Evolutionary conservation across 2,888 invertebrate species (phyloP).

Genomic region (Uropetala carovei): DNA sequence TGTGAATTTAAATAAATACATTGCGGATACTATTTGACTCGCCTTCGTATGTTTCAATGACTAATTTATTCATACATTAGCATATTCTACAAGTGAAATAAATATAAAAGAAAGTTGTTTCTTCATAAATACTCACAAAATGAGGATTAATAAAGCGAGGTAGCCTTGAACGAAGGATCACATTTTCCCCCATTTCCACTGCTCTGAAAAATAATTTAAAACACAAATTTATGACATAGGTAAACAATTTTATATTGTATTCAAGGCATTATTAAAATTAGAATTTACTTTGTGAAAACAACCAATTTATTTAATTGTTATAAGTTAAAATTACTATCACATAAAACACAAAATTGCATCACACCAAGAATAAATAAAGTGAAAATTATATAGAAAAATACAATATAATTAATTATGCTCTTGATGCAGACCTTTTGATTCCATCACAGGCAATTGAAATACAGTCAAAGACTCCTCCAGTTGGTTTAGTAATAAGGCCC

Average conservation of each 20-base stretch:
- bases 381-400: too few species aligned
- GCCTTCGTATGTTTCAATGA: too few species aligned
- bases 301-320: neutral
- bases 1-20: too few species aligned
- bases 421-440: constrained; percentile 76
- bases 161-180: constrained; percentile 81
- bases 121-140: constrained; percentile 76
- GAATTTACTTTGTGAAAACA: neutral
- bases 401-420: too few species aligned
- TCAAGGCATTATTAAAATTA: neutral
- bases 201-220: constrained; percentile 74
- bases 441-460: constrained; percentile 84
- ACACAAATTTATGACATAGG: neutral
- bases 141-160: constrained; percentile 83
- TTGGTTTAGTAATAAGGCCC: constrained; percentile 80
- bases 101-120: neutral
- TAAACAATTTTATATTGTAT: neutral
- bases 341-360: too few species aligned
- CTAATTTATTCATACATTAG: too few species aligned
- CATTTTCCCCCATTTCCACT: constrained; percentile 81
- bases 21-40: too few species aligned
- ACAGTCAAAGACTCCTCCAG: constrained; percentile 79
- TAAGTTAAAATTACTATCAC: too few species aligned
- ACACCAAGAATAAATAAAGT: too few species aligned
- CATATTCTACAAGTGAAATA: too few species aligned